phyloP scores from a whole-genome alignment of 2,888 invertebrate genomes.

The Rhimphoctona megacephalus region DNA sequence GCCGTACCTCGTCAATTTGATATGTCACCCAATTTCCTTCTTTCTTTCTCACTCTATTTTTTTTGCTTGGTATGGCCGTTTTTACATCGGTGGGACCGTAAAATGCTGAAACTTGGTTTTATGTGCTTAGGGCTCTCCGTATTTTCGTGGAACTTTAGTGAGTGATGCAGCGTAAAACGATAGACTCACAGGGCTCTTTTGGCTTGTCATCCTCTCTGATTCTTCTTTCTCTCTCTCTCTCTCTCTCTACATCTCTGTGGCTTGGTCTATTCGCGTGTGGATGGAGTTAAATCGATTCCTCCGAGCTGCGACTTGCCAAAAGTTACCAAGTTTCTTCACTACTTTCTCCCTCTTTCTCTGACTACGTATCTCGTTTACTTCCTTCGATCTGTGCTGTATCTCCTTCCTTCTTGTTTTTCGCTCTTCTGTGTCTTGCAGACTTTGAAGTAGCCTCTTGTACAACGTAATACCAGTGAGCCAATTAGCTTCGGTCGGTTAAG shows the following conservation, averaged over 20 bases:
- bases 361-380: conserved; percentile 30
- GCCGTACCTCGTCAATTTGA: conserved; percentile 25
- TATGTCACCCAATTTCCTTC: conserved; percentile 52
- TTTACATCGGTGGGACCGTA: conserved; percentile 27
- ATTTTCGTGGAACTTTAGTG: conserved; percentile 33
- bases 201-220: background rate
- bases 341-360: conserved; percentile 35
- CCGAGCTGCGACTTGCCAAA: conserved; percentile 57
- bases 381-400: conserved; percentile 18
- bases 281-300: conserved; percentile 63
- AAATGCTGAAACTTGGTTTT: conserved; percentile 36
- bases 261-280: conserved; percentile 17
- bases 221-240: background rate
- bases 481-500: conserved; percentile 67
- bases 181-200: conserved; percentile 18
- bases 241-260: background rate
- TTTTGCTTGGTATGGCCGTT: background rate
- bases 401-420: background rate
- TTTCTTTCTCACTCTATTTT: conserved; percentile 22
- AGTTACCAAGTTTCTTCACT: conserved; percentile 58
- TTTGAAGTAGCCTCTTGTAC: conserved; percentile 20
- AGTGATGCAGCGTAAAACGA: conserved; percentile 38
- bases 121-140: conserved; percentile 12
- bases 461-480: conserved; percentile 59
- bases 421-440: conserved; percentile 32